Evolutionary conservation across 2,113 vertebrate genomes (phyloP), one percentile per base, ranked within the genome.

Genomic region (Vidua macroura): DNA sequence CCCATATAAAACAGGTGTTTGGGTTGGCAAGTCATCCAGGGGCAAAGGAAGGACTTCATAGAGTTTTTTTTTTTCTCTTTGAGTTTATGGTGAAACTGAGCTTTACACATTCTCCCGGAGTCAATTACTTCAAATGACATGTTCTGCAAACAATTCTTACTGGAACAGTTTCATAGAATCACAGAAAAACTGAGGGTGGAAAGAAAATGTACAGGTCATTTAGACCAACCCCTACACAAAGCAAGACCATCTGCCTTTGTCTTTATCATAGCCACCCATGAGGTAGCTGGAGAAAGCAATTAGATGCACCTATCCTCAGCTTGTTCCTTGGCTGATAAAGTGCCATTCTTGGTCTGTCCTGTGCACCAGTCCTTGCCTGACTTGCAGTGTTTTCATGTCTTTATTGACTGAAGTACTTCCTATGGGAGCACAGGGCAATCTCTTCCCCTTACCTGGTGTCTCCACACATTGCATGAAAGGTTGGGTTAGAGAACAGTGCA

Each of bases 1-100:
- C 13, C 60, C 83, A 75, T 70, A 49, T 25, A 60, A 90, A 90
- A 51, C 56, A 93, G 79, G 83, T 92, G 48, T 95, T 97, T 95
- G 64, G 27, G 17, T 96, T 94, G 93, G 95, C 83, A 94, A 95
- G 44, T 52, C 35, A 60, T 19, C 15, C 85, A 59, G 52, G 89
- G 44, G 43, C 51, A 68, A 68, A 72, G n/a, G 64, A 86, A 93
- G n/a, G 69, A 75, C 66, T 90, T 88, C 4, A 23, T 22, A 93
- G 75, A 72, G 7, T 10, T 31, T 4, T 41, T 55, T 69, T 66
- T 41, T 14, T 53, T 25, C 3, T 12, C 13, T 59, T 63, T 25
- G 23, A 70, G 22, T 58, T 91, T 53, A 35, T 53, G 67, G 70
- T 85, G 39, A 89, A 94, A 82, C 9, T 1, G 6, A 91, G 43